Percentiles rank a stretch among this genome's conserved stretches.
Conservation (phyloP, 1,140 invertebrate genomes). For the Panagrolaimus sp. region DNA sequence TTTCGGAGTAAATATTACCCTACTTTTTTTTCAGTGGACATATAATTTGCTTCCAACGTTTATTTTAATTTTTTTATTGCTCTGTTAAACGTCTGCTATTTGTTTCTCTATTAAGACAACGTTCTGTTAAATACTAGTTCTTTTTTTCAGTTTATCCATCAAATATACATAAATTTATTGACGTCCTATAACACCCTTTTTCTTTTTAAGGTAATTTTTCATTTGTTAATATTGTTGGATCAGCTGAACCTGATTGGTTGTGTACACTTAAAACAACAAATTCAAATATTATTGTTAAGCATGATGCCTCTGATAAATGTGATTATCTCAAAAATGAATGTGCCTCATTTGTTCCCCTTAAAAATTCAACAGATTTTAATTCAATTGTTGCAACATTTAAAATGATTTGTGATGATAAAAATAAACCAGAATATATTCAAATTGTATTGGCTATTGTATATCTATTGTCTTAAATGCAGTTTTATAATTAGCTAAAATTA, state of each 20-base stretch:
- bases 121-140: too few species aligned
- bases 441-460: constrained; percentile 46
- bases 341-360: constrained; percentile 18
- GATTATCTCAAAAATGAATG: constrained; percentile 31
- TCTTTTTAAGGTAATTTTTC: constrained; percentile 41
- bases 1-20: too few species aligned
- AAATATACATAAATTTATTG: too few species aligned
- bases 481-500: too few species aligned
- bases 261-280: constrained; percentile 35
- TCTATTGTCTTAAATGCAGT: background rate
- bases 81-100: too few species aligned
- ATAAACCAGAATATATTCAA: constrained; percentile 46
- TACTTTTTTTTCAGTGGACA: too few species aligned
- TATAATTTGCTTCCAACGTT: too few species aligned
- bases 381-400: constrained; percentile 45
- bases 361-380: constrained; percentile 36
- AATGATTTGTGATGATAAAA: constrained; percentile 44
- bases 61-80: too few species aligned
- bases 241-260: constrained; percentile 45
- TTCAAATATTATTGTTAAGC: constrained; percentile 12
- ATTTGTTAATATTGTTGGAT: constrained; percentile 44
- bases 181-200: background rate
- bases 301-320: constrained; percentile 20
- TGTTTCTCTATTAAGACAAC: too few species aligned
- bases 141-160: too few species aligned